These are phyloP conservation scores for Darevskia nairensis DNA, from an alignment of 2,797 vertebrate genomes.

Conservation along the genomic window DNA sequence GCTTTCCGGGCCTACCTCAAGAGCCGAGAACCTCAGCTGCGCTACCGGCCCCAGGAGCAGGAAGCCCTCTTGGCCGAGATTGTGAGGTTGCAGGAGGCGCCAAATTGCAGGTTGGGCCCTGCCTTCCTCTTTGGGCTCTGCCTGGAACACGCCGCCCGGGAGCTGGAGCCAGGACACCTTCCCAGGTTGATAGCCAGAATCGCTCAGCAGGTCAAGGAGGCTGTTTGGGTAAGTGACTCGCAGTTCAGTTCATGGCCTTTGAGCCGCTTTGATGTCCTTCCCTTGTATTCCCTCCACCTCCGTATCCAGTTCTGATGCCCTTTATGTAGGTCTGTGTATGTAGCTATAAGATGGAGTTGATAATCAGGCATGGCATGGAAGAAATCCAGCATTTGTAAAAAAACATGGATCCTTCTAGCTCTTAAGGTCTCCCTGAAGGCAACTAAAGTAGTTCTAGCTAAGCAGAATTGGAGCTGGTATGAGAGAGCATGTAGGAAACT, in stretches of 20 bases:
- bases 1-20: slow-evolving; percentile 87
- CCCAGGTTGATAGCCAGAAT: slow-evolving; percentile 89
- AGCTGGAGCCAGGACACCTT: slow-evolving; percentile 87
- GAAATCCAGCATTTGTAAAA: not conserved
- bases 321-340: not conserved
- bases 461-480: not conserved
- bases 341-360: not conserved
- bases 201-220: slow-evolving; percentile 90
- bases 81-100: slow-evolving; percentile 77
- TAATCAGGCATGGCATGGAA: not conserved
- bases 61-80: slow-evolving; percentile 88
- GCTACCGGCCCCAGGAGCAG: slow-evolving; percentile 84
- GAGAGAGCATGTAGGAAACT: not conserved
- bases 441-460: not conserved
- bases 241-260: not conserved
- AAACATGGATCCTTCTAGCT: not conserved
- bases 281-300: too few relatives aligned
- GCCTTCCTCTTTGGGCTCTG: slow-evolving; percentile 92
- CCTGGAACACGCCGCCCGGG: slow-evolving; percentile 90
- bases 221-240: slow-evolving; percentile 85
- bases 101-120: slow-evolving; percentile 83
- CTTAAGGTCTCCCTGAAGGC: not conserved
- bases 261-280: too few relatives aligned
- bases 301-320: not conserved
- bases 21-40: slow-evolving; percentile 84